Evolutionary conservation across 2,888 invertebrate species (phyloP), one percentile per base, ranked within the genome.

Genomic region (Ceraclea dissimilis): DNA sequence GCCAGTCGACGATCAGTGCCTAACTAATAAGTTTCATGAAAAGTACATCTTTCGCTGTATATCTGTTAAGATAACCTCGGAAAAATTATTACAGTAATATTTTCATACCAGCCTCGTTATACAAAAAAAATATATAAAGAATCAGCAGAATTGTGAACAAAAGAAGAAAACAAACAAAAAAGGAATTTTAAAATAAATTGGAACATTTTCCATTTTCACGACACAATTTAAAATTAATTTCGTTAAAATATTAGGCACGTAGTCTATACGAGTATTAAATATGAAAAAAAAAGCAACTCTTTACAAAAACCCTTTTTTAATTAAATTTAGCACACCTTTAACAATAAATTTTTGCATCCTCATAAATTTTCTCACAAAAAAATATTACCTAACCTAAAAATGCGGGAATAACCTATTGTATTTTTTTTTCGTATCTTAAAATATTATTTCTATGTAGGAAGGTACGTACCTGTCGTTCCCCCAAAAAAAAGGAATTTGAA

Each of bases 381-480:
- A 54, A 48, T 21, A 34, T 20, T 11, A 54, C 20, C 10, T 26
- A 21, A 17, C 47, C 31, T 6, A 39, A 39, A 39, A 39, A 39
- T 13, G 39, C 2, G 39, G n/a, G 8, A 39, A 39, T n/a, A 39
- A 4, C 39, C 39, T 39, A 16, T 34, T 26, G 47, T 26, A 22
- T 49, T 20, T 49, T 49, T 47, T 52, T 52, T 53, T 53, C 20
- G 19, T 13, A 48, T 54, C 39, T 20, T 49, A 19, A 49, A 49
- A 49, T 16, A 26, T 49, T 54, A 49, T 54, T 49, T 33, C 48
- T 39, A n/a, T 48, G 49, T n/a, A n/a, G n/a, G n/a, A n/a, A n/a
- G n/a, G n/a, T n/a, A n/a, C n/a, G n/a, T 39, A 16, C 46, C 54
- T 48, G 54, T 49, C 54, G 39, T 31, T 20, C 48, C 47, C 20